Evolutionary conservation across 1,140 invertebrate species (phyloP).

Genomic region (Pomacea maculata): DNA sequence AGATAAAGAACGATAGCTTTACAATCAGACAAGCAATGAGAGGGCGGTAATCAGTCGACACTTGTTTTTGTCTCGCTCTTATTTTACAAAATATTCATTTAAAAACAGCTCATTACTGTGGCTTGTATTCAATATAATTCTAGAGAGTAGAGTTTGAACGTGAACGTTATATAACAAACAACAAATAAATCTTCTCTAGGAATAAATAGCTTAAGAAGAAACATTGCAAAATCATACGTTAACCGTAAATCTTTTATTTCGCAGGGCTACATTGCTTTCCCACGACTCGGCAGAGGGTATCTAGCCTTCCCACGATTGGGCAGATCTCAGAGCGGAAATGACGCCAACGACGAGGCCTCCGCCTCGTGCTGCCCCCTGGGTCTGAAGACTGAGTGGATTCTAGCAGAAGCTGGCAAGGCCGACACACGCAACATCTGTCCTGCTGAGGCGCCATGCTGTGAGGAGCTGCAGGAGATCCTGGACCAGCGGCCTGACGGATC

Average conservation of each 20-base stretch:
- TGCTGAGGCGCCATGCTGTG: slow-evolving; percentile 1
- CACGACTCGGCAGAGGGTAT: slow-evolving; percentile 13
- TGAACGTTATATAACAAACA: background rate
- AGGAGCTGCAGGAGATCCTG: slow-evolving; percentile 1
- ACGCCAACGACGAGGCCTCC: slow-evolving; percentile 8
- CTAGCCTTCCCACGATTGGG: slow-evolving; percentile 12
- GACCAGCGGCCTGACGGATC: slow-evolving; percentile 14
- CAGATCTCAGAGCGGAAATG: slow-evolving; percentile 7
- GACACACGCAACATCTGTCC: slow-evolving; percentile 1
- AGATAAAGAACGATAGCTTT: too few species aligned
- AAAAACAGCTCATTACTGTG: too few species aligned
- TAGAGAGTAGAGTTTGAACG: too few species aligned
- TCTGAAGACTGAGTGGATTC: slow-evolving; percentile 22
- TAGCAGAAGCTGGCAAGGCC: slow-evolving; percentile 5
- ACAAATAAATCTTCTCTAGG: background rate
- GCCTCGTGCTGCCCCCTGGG: slow-evolving; percentile 12
- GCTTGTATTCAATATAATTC: too few species aligned
- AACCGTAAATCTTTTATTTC: background rate
- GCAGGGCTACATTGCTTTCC: slow-evolving; percentile 12
- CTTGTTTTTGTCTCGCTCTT: too few species aligned
- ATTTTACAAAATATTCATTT: too few species aligned
- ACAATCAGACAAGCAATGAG: too few species aligned
- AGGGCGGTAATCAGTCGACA: too few species aligned
- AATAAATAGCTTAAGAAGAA: background rate
- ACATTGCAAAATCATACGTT: background rate